Conservation (phyloP, 2,113 vertebrate genomes). For the Sebastes fasciatus region DNA sequence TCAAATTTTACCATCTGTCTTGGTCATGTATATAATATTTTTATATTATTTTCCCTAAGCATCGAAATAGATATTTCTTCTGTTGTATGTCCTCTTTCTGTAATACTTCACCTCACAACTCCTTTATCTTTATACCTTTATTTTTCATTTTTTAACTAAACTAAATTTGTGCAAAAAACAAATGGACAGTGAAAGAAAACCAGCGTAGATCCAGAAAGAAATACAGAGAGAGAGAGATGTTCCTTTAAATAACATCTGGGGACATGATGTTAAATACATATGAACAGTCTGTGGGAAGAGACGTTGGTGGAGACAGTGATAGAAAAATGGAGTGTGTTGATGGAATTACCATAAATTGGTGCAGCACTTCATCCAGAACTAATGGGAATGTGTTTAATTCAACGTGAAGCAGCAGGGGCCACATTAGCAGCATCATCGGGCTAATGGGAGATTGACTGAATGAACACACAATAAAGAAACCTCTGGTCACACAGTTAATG, state of each 20-base stretch:
- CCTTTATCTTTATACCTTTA: not conserved
- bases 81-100: not conserved
- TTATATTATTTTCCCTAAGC: no score
- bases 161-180: not conserved
- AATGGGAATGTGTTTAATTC: slow-evolving; percentile 27
- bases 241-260: not conserved
- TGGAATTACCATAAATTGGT: slow-evolving; percentile 16
- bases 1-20: no score
- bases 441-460: slow-evolving; percentile 21
- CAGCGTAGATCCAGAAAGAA: not conserved
- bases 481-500: slow-evolving; percentile 7
- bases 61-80: not conserved
- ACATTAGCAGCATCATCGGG: slow-evolving; percentile 29
- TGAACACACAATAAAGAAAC: slow-evolving; percentile 6
- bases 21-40: no score
- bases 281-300: not conserved
- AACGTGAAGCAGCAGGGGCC: slow-evolving; percentile 24
- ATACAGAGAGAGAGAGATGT: no score
- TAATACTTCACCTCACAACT: not conserved
- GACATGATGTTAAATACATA: not conserved
- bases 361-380: slow-evolving; percentile 13
- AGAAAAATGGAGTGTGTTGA: slow-evolving; percentile 9
- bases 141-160: not conserved
- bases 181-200: not conserved
- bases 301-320: not conserved